A percentile compares a stretch with the other conserved stretches of the same genome.
phyloP scores from a whole-genome alignment of 30 jellyfish, hydroid and myxozoan species.

The Cassiopea xamachana region DNA sequence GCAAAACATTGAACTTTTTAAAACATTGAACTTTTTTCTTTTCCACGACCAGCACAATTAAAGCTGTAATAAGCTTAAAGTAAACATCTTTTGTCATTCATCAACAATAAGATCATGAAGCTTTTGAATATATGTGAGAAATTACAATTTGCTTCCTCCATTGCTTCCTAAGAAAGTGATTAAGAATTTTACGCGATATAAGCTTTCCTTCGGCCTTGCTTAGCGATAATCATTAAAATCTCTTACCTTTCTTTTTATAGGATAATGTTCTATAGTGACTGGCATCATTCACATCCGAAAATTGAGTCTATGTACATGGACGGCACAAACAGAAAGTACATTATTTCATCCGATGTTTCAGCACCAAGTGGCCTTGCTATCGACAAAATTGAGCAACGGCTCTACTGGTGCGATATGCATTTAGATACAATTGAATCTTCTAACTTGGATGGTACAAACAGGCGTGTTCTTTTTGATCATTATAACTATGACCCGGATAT shows the following conservation, averaged over 20 bases:
- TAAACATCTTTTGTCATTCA: too few species aligned
- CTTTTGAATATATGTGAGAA: too few species aligned
- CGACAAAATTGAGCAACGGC: slow-evolving; percentile 64
- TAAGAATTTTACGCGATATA: neutral
- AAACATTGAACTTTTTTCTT: too few species aligned
- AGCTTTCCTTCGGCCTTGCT: neutral
- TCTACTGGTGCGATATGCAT: slow-evolving; percentile 87
- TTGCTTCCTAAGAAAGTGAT: too few species aligned
- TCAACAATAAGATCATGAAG: too few species aligned
- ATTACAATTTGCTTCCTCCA: too few species aligned
- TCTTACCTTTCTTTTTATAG: neutral
- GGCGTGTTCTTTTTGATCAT: slow-evolving; percentile 61
- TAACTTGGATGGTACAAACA: slow-evolving; percentile 41
- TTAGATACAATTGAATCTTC: slow-evolving; percentile 67
- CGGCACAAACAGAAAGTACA: slow-evolving; percentile 74
- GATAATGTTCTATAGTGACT: slow-evolving; percentile 87
- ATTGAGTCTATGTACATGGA: slow-evolving; percentile 91
- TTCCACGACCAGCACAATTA: too few species aligned
- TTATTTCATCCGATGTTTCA: slow-evolving; percentile 42
- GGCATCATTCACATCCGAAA: slow-evolving; percentile 78
- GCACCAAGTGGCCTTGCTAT: slow-evolving; percentile 95
- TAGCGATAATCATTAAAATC: too few species aligned
- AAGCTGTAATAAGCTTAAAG: too few species aligned
- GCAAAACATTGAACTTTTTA: too few species aligned
- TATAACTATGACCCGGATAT: slow-evolving; percentile 33